Percentiles rank a stretch among this genome's conserved stretches.
phyloP scores from a whole-genome alignment of 2,797 vertebrate species.

The Enoplosus armatus region DNA sequence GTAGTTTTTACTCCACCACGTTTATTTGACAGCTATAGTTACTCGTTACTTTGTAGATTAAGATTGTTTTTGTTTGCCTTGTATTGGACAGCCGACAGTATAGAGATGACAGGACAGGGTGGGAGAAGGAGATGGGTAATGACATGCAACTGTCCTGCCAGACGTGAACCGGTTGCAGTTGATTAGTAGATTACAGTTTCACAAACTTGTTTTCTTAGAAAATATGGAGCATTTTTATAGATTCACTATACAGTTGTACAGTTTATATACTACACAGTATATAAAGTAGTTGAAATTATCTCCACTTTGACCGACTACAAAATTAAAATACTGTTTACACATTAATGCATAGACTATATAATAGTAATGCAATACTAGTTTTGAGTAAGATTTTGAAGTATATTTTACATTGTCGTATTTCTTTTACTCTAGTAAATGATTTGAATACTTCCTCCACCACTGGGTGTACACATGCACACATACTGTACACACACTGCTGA shows the following conservation, averaged over 20 bases:
- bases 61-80: neutral
- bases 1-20: neutral
- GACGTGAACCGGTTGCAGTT: neutral
- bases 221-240: neutral
- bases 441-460: slow-evolving; percentile 7
- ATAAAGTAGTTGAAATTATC: neutral
- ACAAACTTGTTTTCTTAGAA: neutral
- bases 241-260: neutral
- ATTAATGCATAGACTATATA: neutral
- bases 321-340: neutral
- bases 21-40: slow-evolving; percentile 5
- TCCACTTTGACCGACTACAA: neutral
- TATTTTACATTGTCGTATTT: neutral
- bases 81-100: neutral
- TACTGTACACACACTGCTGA: slow-evolving; percentile 24
- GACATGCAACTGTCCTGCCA: neutral
- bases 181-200: neutral
- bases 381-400: slow-evolving; percentile 2
- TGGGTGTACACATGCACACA: slow-evolving; percentile 14
- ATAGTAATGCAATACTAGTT: neutral
- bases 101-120: neutral
- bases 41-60: neutral
- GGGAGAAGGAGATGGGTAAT: neutral
- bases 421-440: neutral
- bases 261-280: neutral